Conservation (phyloP, 2,797 vertebrate species). For the Cheirogaleus major region DNA sequence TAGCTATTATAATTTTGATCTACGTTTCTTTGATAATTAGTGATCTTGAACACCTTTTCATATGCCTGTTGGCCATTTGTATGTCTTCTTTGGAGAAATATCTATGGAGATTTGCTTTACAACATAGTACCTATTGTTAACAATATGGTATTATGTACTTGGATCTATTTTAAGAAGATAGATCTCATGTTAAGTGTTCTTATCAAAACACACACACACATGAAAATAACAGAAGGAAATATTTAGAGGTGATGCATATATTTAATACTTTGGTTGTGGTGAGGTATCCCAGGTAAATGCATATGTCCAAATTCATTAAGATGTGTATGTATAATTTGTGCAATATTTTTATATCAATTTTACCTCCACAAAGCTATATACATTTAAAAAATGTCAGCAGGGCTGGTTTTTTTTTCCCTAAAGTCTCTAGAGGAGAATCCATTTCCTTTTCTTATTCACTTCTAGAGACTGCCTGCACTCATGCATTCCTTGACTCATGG, state of each 20-base stretch:
- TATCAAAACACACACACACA: not conserved
- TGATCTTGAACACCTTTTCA: no score
- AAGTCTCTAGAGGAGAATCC: not conserved
- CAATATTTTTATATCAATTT: not conserved
- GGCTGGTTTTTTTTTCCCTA: not conserved
- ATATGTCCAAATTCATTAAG: not conserved
- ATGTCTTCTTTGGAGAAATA: not conserved
- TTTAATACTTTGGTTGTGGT: not conserved
- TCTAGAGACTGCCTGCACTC: not conserved
- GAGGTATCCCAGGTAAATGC: not conserved
- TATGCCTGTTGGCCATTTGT: no score
- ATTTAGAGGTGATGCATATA: not conserved
- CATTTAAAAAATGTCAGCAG: not conserved
- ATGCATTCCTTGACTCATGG: not conserved
- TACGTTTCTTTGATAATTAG: no score
- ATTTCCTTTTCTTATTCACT: not conserved
- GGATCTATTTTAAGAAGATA: not conserved
- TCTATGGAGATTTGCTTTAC: not conserved
- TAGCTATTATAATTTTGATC: no score
- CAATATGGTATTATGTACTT: not conserved
- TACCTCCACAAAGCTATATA: not conserved
- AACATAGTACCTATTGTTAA: not conserved
- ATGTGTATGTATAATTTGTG: not conserved
- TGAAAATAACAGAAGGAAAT: not conserved
- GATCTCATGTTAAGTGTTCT: not conserved